Evolutionary conservation across 2,797 vertebrate genomes (phyloP), one percentile per base, ranked within the genome.

Genomic region (Dryobates pubescens): DNA sequence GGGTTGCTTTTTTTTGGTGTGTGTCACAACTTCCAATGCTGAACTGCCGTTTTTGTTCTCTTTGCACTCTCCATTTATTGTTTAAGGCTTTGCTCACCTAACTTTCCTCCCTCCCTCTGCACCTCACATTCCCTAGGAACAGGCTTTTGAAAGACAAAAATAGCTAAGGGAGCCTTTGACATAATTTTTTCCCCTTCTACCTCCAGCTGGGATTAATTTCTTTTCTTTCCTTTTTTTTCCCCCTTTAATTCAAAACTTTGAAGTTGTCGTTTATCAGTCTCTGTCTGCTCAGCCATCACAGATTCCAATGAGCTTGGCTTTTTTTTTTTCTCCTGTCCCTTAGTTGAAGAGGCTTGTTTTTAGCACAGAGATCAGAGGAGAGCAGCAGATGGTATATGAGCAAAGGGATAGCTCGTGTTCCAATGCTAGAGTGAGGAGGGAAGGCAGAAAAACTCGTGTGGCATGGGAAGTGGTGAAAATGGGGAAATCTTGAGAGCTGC

Each of bases 71-170:
- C 90, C 88, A 90, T 92, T 89, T 91, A 88, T 77, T 87, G 57
- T 95, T 88, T 94, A 85, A 96, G 93, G 89, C 96, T 82, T 92
- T 93, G 86, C 75, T 95, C 87, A 96, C 76, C 77, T 89, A 94
- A 65, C 32, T 94, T 88, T 73, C 81, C 53, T 96, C 58, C 58
- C 63, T 72, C 81, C 64, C 79, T 81, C 78, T 92, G 64, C 78
- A 92, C 89, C 88, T 88, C 76, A 64, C 11, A 27, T 89, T 96
- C 78, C 85, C 85, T 62, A 84, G 53, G 72, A 95, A 94, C 43
- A 86, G 83, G 43, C 69, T 96, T 95, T 65, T 84, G 77, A 96
- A 96, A 96, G 65, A 79, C 88, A 95, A 70, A 89, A 96, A 93
- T 89, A 94, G 34, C 89, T 81, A 93, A 90, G 90, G 57, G 90